phyloP scores from a whole-genome alignment of 92 coral and sea anemone genomes.

The Hydrozoanthus gracilis region DNA sequence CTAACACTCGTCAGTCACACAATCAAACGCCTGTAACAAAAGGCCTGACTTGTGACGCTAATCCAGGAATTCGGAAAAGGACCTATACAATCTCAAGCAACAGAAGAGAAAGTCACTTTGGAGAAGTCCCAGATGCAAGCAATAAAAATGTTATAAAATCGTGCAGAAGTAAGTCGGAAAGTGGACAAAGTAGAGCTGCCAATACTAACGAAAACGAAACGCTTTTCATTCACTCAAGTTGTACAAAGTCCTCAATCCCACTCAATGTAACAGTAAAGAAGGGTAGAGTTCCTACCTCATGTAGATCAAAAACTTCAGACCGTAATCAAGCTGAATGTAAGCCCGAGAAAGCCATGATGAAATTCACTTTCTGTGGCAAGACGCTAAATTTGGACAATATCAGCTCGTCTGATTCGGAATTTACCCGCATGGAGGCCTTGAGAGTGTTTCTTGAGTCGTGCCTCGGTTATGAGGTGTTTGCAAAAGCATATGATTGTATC shows the following conservation, averaged over 20 bases:
- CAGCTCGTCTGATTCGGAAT: conserved; percentile 67
- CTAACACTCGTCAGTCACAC: conserved; percentile 29
- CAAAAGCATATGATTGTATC: conserved; percentile 74
- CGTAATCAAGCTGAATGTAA: background rate
- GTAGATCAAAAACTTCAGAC: background rate
- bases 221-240: background rate
- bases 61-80: conserved; percentile 46
- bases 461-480: conserved; percentile 78
- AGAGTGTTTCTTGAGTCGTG: conserved; percentile 74
- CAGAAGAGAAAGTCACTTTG: conserved; percentile 41
- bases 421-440: conserved; percentile 78
- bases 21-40: conserved; percentile 10
- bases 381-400: conserved; percentile 71
- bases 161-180: conserved; percentile 28
- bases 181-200: background rate
- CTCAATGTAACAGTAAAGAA: background rate
- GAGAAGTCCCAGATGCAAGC: conserved; percentile 51
- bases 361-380: conserved; percentile 74
- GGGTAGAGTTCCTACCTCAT: background rate
- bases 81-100: conserved; percentile 56
- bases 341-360: background rate
- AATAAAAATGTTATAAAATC: background rate
- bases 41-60: background rate
- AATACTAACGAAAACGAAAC: background rate
- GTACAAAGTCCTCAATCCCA: background rate